These are phyloP conservation scores for Rhopalosiphum padi DNA, from an alignment of 1,140 invertebrate species.

Conservation along the genomic window DNA sequence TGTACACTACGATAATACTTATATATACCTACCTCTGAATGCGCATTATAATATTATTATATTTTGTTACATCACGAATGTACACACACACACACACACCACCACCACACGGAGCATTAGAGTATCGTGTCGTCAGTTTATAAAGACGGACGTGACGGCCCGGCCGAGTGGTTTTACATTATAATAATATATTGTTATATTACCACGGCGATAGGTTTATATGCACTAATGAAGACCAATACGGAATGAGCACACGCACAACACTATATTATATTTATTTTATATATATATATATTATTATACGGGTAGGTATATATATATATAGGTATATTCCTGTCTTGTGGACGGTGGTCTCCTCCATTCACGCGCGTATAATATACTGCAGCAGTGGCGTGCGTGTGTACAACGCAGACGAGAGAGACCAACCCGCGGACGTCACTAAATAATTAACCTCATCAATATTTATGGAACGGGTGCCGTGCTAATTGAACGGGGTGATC, in stretches of 20 bases:
- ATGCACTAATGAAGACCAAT: neutral
- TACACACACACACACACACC: neutral
- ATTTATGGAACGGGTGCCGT: neutral
- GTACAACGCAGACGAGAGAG: neutral
- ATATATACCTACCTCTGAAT: neutral
- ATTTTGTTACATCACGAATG: neutral
- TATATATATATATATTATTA: neutral
- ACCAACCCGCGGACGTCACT: neutral
- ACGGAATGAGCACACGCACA: neutral
- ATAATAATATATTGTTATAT: neutral
- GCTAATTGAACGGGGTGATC: slow-evolving; percentile 2
- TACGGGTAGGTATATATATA: neutral
- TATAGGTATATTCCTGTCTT: neutral
- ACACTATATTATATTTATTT: neutral
- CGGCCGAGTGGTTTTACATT: neutral
- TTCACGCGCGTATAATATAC: neutral
- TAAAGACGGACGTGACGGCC: neutral
- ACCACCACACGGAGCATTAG: neutral
- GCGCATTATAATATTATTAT: neutral
- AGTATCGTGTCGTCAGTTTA: neutral
- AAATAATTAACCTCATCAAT: neutral
- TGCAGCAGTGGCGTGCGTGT: neutral
- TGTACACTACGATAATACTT: neutral
- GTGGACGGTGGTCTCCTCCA: neutral
- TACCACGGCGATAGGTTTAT: neutral